Conservation (phyloP, 2,113 vertebrate genomes). For the Oreotrochilus melanogaster region DNA sequence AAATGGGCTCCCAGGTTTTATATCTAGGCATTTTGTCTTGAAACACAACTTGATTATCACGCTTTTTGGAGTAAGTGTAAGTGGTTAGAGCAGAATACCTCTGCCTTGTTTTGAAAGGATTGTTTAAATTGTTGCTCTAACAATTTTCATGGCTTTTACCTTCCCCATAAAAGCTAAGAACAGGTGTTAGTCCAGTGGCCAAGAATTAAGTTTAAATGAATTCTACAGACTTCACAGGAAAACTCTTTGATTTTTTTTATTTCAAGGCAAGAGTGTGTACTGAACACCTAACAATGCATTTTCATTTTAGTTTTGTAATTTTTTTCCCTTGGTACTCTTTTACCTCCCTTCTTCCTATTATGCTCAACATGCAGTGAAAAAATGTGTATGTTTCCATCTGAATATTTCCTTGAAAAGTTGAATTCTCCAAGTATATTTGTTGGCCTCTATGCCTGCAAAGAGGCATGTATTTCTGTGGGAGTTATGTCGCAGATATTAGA, state of each 20-base stretch:
- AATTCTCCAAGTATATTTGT: neutral
- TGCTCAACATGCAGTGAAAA: neutral
- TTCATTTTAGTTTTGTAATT: fast-evolving
- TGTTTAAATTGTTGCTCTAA: neutral
- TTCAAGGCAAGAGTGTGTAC: neutral
- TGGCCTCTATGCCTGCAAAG: neutral
- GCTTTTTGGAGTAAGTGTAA: neutral
- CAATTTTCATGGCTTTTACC: neutral
- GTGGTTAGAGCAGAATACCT: neutral
- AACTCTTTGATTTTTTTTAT: neutral
- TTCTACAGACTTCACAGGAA: neutral
- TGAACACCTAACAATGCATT: neutral
- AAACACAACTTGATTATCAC: neutral
- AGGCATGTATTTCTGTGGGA: neutral
- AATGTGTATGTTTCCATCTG: neutral
- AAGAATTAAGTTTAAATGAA: neutral
- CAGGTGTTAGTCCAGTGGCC: neutral
- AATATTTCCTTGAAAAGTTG: neutral
- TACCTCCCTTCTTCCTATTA: neutral
- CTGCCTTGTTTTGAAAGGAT: neutral
- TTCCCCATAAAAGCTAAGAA: neutral
- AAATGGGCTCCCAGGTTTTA: neutral
- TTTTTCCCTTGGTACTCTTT: fast-evolving
- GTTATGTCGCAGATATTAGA: neutral
- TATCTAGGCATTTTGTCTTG: neutral